phyloP scores from a whole-genome alignment of 2,113 vertebrate genomes.

The Pteruthius melanotis region DNA sequence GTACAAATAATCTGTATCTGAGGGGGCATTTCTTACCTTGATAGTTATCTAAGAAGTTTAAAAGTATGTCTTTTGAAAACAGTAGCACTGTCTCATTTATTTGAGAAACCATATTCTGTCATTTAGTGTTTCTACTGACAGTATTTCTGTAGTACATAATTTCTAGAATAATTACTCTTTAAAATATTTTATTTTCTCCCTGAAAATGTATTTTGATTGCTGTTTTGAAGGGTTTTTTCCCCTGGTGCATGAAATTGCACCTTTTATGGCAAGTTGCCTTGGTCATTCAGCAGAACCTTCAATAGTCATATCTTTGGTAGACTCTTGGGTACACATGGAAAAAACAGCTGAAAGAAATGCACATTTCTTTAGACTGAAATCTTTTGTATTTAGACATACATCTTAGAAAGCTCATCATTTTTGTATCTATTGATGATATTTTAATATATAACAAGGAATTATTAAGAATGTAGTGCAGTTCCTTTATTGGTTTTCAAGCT shows the following conservation, averaged over 20 bases:
- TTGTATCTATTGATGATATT: neutral
- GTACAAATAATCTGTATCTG: neutral
- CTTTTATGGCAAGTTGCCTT: neutral
- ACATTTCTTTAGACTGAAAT: neutral
- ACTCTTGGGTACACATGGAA: neutral
- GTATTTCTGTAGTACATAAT: neutral
- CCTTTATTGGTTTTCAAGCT: neutral
- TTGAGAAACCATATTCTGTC: neutral
- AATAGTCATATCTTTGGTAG: neutral
- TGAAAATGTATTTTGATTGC: neutral
- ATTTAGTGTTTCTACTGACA: neutral
- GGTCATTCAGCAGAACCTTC: neutral
- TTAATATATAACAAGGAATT: neutral
- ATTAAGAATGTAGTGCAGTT: neutral
- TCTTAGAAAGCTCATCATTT: too few species aligned
- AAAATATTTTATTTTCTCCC: neutral
- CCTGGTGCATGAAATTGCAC: neutral
- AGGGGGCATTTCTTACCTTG: constrained; percentile 1
- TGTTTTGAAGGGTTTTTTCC: fast-evolving
- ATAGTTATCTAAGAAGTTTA: constrained; percentile 8
- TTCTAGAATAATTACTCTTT: neutral
- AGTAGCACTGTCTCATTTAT: neutral
- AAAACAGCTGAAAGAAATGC: neutral
- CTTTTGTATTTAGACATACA: neutral
- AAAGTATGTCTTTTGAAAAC: neutral